Evolutionary conservation across 2,797 vertebrate genomes (phyloP).

Genomic region (Rhinichthys osculus): DNA sequence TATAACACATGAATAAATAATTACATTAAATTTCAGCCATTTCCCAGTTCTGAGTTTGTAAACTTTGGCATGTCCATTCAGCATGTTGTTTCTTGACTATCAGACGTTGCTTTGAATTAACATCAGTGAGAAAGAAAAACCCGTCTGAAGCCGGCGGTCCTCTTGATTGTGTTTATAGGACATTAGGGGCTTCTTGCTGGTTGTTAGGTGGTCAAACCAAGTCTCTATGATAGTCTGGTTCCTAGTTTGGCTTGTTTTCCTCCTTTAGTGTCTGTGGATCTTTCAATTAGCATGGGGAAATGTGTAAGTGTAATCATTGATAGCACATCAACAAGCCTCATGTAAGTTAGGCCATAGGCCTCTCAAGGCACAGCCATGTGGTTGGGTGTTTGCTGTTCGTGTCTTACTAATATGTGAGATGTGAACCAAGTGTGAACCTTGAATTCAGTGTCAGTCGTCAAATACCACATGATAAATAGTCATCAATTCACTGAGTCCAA

Average conservation of each 20-base stretch:
- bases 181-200: not conserved
- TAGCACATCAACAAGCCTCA: not conserved
- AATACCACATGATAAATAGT: not conserved
- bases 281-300: not conserved
- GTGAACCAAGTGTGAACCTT: too few species aligned
- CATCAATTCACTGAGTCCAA: not conserved
- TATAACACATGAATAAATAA: not conserved
- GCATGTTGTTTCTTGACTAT: not conserved
- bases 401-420: not conserved
- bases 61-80: not conserved
- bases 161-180: not conserved
- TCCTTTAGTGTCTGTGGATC: not conserved
- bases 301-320: not conserved
- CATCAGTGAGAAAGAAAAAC: not conserved
- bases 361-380: not conserved
- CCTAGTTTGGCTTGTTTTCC: not conserved
- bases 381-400: not conserved
- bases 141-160: not conserved
- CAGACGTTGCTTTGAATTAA: not conserved
- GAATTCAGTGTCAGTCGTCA: not conserved
- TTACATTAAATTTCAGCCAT: not conserved
- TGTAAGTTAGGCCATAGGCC: not conserved
- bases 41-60: not conserved
- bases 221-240: not conserved
- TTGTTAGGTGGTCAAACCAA: not conserved